Evolutionary conservation across 2,113 vertebrate species (phyloP).

Genomic region (Clinocottus analis): DNA sequence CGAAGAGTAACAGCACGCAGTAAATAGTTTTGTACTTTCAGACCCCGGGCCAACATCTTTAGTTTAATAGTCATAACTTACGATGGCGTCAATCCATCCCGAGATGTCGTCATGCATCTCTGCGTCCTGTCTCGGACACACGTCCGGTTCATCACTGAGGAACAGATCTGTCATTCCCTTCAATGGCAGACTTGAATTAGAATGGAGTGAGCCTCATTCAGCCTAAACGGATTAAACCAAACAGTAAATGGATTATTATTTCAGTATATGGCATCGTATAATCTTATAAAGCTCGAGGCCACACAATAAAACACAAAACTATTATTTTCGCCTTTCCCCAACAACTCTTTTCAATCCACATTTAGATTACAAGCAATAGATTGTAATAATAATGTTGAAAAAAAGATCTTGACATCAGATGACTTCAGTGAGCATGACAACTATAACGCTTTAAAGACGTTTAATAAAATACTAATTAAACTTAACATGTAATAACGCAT

Average conservation of each 20-base stretch:
- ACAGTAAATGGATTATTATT: not conserved
- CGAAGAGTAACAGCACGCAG: not conserved
- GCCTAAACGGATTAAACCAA: not conserved
- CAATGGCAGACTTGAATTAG: too few species aligned
- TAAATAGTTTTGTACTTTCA: not conserved
- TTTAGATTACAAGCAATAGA: not conserved
- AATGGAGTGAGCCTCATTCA: not conserved
- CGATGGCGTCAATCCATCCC: too few species aligned
- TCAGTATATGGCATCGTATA: not conserved
- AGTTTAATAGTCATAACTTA: conserved; percentile 5
- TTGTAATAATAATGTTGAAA: too few species aligned
- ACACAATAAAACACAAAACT: not conserved
- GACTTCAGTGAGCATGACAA: too few species aligned
- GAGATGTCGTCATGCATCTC: too few species aligned
- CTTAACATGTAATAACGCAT: too few species aligned
- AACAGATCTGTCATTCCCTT: too few species aligned
- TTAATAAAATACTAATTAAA: too few species aligned
- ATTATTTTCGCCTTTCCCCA: not conserved
- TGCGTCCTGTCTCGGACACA: not conserved
- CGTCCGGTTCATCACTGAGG: not conserved
- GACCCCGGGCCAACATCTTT: not conserved
- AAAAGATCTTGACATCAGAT: too few species aligned
- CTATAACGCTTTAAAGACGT: too few species aligned
- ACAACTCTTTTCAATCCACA: not conserved
- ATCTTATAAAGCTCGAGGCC: not conserved